phyloP scores from a whole-genome alignment of 1,140 invertebrate species.

The Lepidurus couesii region DNA sequence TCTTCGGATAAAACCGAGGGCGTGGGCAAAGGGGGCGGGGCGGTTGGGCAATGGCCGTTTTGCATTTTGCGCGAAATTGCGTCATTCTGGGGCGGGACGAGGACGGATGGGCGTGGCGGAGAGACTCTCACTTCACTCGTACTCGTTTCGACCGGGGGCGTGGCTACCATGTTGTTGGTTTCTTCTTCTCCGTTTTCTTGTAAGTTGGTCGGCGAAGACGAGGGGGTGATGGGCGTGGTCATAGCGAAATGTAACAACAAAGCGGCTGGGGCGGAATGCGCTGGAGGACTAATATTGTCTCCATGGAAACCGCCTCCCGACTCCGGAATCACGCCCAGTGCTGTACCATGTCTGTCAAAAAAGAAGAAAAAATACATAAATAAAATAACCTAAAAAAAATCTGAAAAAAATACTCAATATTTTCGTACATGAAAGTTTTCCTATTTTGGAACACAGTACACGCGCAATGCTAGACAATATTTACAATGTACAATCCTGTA shows the following conservation, averaged over 20 bases:
- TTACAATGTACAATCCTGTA: not conserved
- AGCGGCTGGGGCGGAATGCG: constrained; percentile 3
- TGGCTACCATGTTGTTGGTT: not conserved
- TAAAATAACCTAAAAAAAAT: not conserved
- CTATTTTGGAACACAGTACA: not conserved
- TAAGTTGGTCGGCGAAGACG: not conserved
- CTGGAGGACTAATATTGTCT: not conserved
- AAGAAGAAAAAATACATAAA: not conserved
- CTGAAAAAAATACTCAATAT: not conserved
- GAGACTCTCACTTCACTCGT: not conserved
- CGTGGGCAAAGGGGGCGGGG: constrained; percentile 24
- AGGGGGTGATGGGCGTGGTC: not conserved
- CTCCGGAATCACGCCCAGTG: not conserved
- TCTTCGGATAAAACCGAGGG: constrained; percentile 40
- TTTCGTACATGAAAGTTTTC: not conserved
- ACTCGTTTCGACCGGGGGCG: not conserved
- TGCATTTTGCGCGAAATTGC: not conserved
- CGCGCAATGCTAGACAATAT: not conserved
- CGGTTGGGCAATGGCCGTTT: not conserved
- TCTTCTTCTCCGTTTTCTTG: not conserved
- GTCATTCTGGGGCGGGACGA: not conserved
- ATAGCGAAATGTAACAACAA: constrained; percentile 6
- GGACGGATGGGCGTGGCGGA: constrained; percentile 7
- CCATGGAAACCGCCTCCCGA: not conserved
- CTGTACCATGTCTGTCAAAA: not conserved